These are phyloP conservation scores for Notechis scutatus DNA, from an alignment of 2,113 vertebrate genomes.

Conservation along the genomic window DNA sequence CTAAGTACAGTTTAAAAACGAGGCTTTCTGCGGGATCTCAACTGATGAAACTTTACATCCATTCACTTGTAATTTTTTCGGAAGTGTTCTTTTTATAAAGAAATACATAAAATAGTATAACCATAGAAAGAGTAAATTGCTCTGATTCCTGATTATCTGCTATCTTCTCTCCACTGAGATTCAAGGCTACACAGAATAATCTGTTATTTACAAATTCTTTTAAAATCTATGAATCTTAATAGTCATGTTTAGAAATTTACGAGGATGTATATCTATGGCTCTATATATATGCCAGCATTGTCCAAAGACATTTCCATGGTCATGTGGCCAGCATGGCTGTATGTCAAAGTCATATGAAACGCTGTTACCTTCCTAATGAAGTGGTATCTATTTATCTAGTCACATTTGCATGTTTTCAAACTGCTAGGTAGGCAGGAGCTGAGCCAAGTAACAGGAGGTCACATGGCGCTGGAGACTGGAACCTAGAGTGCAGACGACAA, in stretches of 20 bases:
- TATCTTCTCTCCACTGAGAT: not conserved
- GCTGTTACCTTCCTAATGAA: not conserved
- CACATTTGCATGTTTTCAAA: not conserved
- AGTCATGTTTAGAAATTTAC: not conserved
- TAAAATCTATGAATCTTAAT: not conserved
- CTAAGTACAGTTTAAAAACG: conserved; percentile 18
- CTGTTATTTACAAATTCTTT: not conserved
- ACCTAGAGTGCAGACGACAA: not conserved
- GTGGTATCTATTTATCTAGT: not conserved
- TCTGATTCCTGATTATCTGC: not conserved
- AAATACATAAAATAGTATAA: rapidly evolving
- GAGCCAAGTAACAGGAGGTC: not conserved
- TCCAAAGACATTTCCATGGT: not conserved
- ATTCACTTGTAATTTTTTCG: not conserved
- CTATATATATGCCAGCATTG: not conserved
- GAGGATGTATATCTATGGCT: not conserved
- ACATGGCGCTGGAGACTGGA: not conserved
- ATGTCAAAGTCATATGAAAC: not conserved
- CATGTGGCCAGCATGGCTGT: not conserved
- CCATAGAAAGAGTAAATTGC: not conserved
- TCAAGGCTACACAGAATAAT: not conserved
- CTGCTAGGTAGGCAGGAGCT: not conserved
- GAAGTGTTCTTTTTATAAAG: conserved; percentile 31
- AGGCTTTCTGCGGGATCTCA: not conserved
- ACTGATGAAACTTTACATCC: not conserved